Evolutionary conservation across 2,113 vertebrate species (phyloP), one percentile per base, ranked within the genome.

Genomic region (Bufo gargarizans): DNA sequence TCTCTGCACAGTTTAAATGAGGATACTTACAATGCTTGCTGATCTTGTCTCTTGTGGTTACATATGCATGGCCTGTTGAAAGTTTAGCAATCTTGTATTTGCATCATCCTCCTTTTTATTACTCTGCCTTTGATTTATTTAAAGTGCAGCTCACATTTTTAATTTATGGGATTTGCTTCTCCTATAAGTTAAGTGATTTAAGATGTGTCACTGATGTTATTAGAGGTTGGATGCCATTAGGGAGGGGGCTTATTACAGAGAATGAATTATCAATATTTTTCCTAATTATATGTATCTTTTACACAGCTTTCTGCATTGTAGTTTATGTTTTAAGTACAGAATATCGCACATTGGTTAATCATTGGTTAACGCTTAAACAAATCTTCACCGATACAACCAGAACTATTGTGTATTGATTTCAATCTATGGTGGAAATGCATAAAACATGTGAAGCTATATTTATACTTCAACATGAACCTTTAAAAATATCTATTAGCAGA

Each of bases 91-190:
- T 63, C 55, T 63, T 63, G 45, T 76, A 61, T 77, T 86, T 86
- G 84, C 84, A 77, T 86, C 84, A 63, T 76, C 56, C 63, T 77
- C 16, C 19, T 86, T 77, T 86, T 86, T 61, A 86, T 77, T 86
- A 61, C 58, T 45, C 47, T 86, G 84, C 72, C 84, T 77, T 86
- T 86, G 84, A 86, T 86, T 86, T 77, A 86, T 77, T 77, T 86
- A 43, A 77, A 77, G 59, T 77, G 43, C 33, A 77, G 56, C 19
- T 77, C 56, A 63, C 72, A 86, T 86, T 56, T 86, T 74, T 76
- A 77, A 86, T 86, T 86, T 86, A 86, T 86, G 49, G 55, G 72
- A n/a, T 22, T 53, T 83, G 61, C 61, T 83, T 83, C 61, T 13
- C 61, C 53, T 69, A 14, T 53, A 67, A 83, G 20, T 14, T 33